These are phyloP conservation scores for Mythimna vitellina DNA, from an alignment of 2,888 invertebrate genomes.

Conservation along the genomic window DNA sequence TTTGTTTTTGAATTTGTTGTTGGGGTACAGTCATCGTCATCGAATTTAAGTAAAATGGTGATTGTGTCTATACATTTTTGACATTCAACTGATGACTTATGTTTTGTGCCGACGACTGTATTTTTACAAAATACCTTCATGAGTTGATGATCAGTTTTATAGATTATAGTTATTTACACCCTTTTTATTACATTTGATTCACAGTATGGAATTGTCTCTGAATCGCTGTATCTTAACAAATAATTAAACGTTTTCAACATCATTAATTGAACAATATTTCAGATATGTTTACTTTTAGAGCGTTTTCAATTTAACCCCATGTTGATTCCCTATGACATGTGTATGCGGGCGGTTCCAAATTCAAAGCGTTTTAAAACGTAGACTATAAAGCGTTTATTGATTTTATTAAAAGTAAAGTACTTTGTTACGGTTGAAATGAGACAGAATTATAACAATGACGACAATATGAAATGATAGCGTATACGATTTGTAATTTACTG, in stretches of 20 bases:
- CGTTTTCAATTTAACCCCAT: background rate
- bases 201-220: conserved; percentile 63
- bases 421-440: conserved; percentile 22
- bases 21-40: conserved; percentile 35
- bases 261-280: conserved; percentile 9
- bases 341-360: background rate
- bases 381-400: background rate
- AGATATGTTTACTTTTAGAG: background rate
- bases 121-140: conserved; percentile 11
- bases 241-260: conserved; percentile 9
- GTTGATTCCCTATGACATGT: background rate
- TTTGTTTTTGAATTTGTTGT: conserved; percentile 3
- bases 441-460: conserved; percentile 47
- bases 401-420: conserved; percentile 8
- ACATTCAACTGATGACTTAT: background rate
- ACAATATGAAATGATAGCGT: conserved; percentile 65
- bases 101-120: conserved; percentile 36
- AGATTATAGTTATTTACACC: conserved; percentile 1
- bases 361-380: conserved; percentile 2
- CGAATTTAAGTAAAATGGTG: background rate
- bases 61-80: background rate
- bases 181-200: conserved; percentile 42
- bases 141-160: conserved; percentile 23
- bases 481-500: conserved; percentile 67
- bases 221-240: conserved; percentile 37